phyloP scores from a whole-genome alignment of 2,888 invertebrate species.

The Drosophila cyrtoloma region DNA sequence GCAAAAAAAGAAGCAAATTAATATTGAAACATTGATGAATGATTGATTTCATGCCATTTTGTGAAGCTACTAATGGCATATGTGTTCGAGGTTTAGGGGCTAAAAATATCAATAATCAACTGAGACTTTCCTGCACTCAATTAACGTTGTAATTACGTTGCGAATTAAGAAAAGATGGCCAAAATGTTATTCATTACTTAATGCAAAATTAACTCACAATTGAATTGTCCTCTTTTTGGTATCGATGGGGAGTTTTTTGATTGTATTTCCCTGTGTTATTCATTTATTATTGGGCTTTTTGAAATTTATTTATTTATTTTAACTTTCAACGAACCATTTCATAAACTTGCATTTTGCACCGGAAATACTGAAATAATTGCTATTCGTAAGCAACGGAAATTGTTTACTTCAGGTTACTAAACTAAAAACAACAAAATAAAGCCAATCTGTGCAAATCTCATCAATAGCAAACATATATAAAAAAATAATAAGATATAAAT shows the following conservation, averaged over 20 bases:
- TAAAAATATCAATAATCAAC: conserved; percentile 2
- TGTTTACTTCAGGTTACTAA: not conserved
- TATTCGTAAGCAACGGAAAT: conserved; percentile 3
- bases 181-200: not conserved
- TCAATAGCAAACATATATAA: not conserved
- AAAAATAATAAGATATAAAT: not conserved
- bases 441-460: not conserved
- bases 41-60: conserved; percentile 40
- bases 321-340: conserved; percentile 10
- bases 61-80: conserved; percentile 11
- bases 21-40: conserved; percentile 40
- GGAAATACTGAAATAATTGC: conserved; percentile 20
- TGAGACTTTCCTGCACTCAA: conserved; percentile 3
- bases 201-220: not conserved
- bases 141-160: conserved; percentile 7
- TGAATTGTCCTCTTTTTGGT: not conserved
- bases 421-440: not conserved
- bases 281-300: not conserved
- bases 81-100: not conserved
- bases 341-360: not conserved
- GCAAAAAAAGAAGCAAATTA: conserved; percentile 24
- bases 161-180: conserved; percentile 8
- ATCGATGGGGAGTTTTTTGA: not conserved
- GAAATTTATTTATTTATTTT: not conserved
- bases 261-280: not conserved